phyloP scores from a whole-genome alignment of 2,113 vertebrate genomes.

The Martes martes region DNA sequence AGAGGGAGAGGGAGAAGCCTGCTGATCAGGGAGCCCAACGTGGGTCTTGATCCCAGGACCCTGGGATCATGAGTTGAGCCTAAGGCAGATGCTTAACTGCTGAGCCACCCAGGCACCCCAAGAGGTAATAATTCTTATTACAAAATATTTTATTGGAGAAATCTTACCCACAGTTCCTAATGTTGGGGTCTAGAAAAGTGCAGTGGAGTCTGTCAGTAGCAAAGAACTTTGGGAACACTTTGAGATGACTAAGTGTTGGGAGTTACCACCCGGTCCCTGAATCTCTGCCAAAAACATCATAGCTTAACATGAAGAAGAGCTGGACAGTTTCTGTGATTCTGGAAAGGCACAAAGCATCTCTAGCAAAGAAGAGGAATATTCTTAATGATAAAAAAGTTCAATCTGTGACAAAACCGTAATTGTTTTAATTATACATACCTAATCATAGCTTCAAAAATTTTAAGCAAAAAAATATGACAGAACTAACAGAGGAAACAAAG shows the following conservation, averaged over 20 bases:
- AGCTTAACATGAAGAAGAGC: background rate
- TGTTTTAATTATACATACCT: background rate
- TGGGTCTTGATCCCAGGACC: no score
- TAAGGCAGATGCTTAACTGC: no score
- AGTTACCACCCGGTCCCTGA: background rate
- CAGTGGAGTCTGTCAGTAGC: background rate
- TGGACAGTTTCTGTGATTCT: background rate
- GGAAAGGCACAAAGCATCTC: background rate
- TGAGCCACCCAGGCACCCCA: no score
- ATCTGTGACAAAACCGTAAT: background rate
- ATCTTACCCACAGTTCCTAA: background rate
- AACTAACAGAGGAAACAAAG: background rate
- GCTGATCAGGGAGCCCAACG: no score
- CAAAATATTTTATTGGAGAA: background rate
- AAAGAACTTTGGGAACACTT: background rate
- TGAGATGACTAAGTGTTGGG: conserved; percentile 23
- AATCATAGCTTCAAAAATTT: background rate
- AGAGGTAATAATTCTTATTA: background rate
- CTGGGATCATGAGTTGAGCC: no score
- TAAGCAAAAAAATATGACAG: background rate
- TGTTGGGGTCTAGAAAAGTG: conserved; percentile 17
- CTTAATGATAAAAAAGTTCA: background rate
- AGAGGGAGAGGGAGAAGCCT: no score
- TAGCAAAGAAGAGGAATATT: background rate
- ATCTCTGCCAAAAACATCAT: background rate